Evolutionary conservation across 2,888 invertebrate genomes (phyloP).

Genomic region (Empis stercorea): DNA sequence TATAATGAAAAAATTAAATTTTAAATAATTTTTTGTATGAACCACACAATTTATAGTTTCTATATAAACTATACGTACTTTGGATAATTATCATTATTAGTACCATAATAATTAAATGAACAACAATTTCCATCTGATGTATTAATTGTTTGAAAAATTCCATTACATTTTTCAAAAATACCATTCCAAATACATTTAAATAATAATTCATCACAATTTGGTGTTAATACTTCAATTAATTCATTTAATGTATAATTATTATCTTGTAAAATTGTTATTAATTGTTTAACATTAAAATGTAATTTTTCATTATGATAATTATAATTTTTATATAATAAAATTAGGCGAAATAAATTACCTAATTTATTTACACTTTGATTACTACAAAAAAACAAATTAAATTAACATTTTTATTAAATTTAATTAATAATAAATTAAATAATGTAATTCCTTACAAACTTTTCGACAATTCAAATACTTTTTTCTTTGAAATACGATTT

Average conservation of each 20-base stretch:
- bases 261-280: too few relatives aligned
- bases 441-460: constrained; percentile 29
- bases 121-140: constrained; percentile 47
- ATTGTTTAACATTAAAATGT: too few relatives aligned
- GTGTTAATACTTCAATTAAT: constrained; percentile 31
- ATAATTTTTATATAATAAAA: too few relatives aligned
- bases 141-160: constrained; percentile 39
- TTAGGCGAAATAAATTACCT: too few relatives aligned
- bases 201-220: constrained; percentile 40
- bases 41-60: too few relatives aligned
- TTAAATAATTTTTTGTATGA: not conserved
- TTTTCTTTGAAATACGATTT: constrained; percentile 37
- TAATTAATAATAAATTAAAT: too few relatives aligned
- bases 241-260: constrained; percentile 18
- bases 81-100: constrained; percentile 19
- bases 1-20: not conserved
- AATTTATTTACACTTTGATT: too few relatives aligned
- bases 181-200: constrained; percentile 48
- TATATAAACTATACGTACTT: constrained; percentile 23
- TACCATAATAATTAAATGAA: constrained; percentile 47
- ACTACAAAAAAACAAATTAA: too few relatives aligned
- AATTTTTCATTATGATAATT: too few relatives aligned
- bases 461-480: constrained; percentile 23
- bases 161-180: constrained; percentile 37
- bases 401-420: too few relatives aligned